A percentile compares a stretch with the other conserved stretches of the same genome.
These are phyloP conservation scores for Halesus radiatus DNA, from an alignment of 1,140 invertebrate genomes.

Conservation along the genomic window DNA sequence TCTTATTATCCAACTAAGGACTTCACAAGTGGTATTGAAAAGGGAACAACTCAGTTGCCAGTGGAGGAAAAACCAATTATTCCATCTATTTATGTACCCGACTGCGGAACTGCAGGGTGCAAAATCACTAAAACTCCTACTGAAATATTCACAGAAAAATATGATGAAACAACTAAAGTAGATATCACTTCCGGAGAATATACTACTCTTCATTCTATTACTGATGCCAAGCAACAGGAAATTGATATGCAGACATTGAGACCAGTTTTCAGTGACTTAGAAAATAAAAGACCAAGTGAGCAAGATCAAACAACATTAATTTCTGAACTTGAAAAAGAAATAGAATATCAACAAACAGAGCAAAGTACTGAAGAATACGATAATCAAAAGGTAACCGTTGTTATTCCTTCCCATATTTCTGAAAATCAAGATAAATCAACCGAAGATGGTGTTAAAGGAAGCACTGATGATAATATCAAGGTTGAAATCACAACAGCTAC, in stretches of 20 bases:
- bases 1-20: constrained; percentile 45
- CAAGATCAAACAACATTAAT: constrained; percentile 4
- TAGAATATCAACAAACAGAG: neutral
- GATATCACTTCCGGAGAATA: neutral
- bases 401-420: neutral
- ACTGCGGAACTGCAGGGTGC: constrained; percentile 48
- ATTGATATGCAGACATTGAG: neutral
- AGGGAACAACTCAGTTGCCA: constrained; percentile 29
- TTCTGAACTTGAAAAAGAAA: neutral
- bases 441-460: neutral
- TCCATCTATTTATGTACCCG: constrained; percentile 55
- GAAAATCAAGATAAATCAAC: neutral
- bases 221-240: neutral
- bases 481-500: constrained; percentile 37
- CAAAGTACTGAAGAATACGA: neutral
- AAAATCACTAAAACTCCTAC: constrained; percentile 35
- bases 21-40: constrained; percentile 47
- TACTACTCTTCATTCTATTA: neutral
- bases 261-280: neutral
- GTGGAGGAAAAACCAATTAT: constrained; percentile 58
- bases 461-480: neutral
- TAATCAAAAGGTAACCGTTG: neutral
- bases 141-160: constrained; percentile 36
- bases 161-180: constrained; percentile 8
- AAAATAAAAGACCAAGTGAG: neutral